Conservation (phyloP, 2,888 invertebrate genomes). For the Thumatha senex region DNA sequence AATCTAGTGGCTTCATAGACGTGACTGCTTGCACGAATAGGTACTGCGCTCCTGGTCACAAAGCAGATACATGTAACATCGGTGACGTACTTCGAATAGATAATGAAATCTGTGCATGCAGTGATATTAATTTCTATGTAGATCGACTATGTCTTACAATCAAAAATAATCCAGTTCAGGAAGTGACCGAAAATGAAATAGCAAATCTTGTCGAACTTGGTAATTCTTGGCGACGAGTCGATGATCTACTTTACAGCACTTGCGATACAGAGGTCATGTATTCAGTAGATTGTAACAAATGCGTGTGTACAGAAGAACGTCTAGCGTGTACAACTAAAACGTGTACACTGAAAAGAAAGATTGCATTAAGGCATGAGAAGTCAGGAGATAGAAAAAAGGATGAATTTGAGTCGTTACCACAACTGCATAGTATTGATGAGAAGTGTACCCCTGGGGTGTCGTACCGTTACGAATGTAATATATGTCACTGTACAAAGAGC, state of each 20-base stretch:
- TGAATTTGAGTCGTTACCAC: slow-evolving; percentile 26
- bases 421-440: slow-evolving; percentile 25
- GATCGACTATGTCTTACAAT: slow-evolving; percentile 51
- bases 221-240: slow-evolving; percentile 20
- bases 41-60: slow-evolving; percentile 39
- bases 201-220: slow-evolving; percentile 31
- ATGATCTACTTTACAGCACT: neutral
- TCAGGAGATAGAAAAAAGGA: neutral
- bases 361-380: slow-evolving; percentile 12
- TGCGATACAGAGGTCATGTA: slow-evolving; percentile 22
- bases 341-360: slow-evolving; percentile 20
- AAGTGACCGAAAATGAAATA: slow-evolving; percentile 27
- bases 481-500: slow-evolving; percentile 45
- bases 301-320: slow-evolving; percentile 35
- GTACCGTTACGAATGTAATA: slow-evolving; percentile 54
- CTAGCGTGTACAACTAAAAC: slow-evolving; percentile 34
- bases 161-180: slow-evolving; percentile 30
- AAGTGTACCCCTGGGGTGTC: slow-evolving; percentile 45
- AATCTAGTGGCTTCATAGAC: slow-evolving; percentile 32
- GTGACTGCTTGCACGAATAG: slow-evolving; percentile 47
- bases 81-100: slow-evolving; percentile 49
- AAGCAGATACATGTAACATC: slow-evolving; percentile 43
- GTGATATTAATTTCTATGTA: slow-evolving; percentile 48
- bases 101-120: slow-evolving; percentile 53
- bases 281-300: slow-evolving; percentile 50